phyloP scores from a whole-genome alignment of 1,140 invertebrate species.

The Saccostrea glomerata region DNA sequence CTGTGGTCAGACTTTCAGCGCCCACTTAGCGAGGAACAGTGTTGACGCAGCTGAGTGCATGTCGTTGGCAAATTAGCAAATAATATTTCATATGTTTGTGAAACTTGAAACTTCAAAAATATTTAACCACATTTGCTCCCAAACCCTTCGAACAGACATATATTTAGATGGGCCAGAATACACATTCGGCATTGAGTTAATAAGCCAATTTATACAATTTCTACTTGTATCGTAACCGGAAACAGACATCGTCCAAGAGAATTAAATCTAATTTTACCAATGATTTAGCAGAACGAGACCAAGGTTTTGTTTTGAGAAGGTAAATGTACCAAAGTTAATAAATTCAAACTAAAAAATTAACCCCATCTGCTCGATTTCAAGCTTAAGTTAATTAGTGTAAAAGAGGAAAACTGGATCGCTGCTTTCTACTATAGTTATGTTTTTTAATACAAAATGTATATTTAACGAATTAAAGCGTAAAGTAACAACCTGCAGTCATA shows the following conservation, averaged over 20 bases:
- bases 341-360: conserved; percentile 29
- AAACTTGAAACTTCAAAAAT: conserved; percentile 44
- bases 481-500: not conserved
- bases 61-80: conserved; percentile 38
- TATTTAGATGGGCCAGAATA: conserved; percentile 33
- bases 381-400: not conserved
- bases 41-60: conserved; percentile 31
- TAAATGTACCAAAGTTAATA: conserved; percentile 26
- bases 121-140: conserved; percentile 31
- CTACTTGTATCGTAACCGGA: conserved; percentile 40
- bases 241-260: conserved; percentile 34
- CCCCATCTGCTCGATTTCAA: conserved; percentile 20
- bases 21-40: conserved; percentile 1
- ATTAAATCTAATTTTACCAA: conserved; percentile 40
- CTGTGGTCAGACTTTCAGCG: conserved; percentile 28
- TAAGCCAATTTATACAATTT: conserved; percentile 43
- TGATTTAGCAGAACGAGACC: not conserved
- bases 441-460: not conserved
- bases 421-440: not conserved
- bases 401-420: not conserved
- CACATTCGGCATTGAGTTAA: conserved; percentile 18
- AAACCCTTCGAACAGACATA: conserved; percentile 27
- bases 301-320: conserved; percentile 36
- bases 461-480: not conserved
- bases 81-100: conserved; percentile 42